phyloP scores from a whole-genome alignment of 2,888 invertebrate species.

The Lochmaea crataegi region DNA sequence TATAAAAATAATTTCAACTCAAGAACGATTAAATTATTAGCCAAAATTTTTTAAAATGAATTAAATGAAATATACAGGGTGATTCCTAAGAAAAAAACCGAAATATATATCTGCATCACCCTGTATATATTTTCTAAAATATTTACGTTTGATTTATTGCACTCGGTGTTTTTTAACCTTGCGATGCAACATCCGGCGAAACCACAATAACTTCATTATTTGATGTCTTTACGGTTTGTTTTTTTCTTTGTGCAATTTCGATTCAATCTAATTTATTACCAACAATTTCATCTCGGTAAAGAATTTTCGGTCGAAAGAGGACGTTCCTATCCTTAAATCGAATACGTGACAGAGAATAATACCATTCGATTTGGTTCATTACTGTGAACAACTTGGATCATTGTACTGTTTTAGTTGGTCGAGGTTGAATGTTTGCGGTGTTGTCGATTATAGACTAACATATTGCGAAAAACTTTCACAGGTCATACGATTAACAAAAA shows the following conservation, averaged over 20 bases:
- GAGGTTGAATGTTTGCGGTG: slow-evolving; percentile 1
- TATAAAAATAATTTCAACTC: too few species aligned
- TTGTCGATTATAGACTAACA: neutral
- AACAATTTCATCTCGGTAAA: slow-evolving; percentile 21
- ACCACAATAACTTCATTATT: slow-evolving; percentile 24
- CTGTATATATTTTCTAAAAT: neutral
- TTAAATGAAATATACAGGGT: too few species aligned
- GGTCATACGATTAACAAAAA: too few species aligned
- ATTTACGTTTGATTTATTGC: neutral
- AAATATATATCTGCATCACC: too few species aligned
- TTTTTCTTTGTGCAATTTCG: slow-evolving; percentile 24
- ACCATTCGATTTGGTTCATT: slow-evolving; percentile 20
- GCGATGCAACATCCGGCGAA: slow-evolving; percentile 21
- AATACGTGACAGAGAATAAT: slow-evolving; percentile 30
- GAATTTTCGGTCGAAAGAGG: slow-evolving; percentile 28
- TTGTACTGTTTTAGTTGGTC: slow-evolving; percentile 10
- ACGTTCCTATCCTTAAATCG: neutral
- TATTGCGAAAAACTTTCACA: too few species aligned
- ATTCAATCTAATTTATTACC: slow-evolving; percentile 32
- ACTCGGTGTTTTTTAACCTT: slow-evolving; percentile 9
- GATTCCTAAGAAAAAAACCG: too few species aligned
- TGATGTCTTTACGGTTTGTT: slow-evolving; percentile 21
- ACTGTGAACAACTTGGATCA: slow-evolving; percentile 12
- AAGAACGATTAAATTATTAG: too few species aligned
- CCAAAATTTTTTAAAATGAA: too few species aligned